Evolutionary conservation across 2,113 vertebrate species (phyloP), one percentile per base, ranked within the genome.

Genomic region (Toxotes jaculatrix): DNA sequence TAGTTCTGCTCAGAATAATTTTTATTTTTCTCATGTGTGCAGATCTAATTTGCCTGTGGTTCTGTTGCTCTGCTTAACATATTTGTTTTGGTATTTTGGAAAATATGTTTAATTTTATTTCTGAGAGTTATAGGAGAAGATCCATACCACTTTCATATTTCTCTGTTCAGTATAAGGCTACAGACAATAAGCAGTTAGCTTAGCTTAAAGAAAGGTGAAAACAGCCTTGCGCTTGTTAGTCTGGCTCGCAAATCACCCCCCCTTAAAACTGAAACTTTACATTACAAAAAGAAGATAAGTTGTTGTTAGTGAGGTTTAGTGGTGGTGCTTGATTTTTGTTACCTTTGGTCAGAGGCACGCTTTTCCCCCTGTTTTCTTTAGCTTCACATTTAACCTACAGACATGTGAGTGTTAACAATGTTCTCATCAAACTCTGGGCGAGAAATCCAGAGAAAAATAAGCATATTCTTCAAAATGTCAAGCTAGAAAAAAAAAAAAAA

Each of bases 1-100:
- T 21, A 65, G 36, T 17, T 74, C 23, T 64, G n/a, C 47, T 27
- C 23, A 56, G 47, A 68, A 62, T 60, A 55, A 56, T 27, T 53
- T 32, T 31, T 56, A 13, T 34, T 12, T 45, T 31, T 27, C 13
- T 83, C 19, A 14, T 27, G 4, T 40, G 13, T 59, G 16, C 13
- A 66, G 51, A 45, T 69, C 3, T 27, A 19, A 27, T 56, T 19
- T 19, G 11, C 56, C n/a, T 57, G 13, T 3, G 32, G 38, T 40
- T 7, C 31, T 59, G 12, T 43, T 45, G 0, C n/a, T 42, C 14
- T 31, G 4, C 38, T 74, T 66, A 17, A 47, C 23, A 4, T 45
- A 66, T 32, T 47, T 19, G 36, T 71, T 31, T 4, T 49, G 45
- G 5, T 34, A 16, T 64, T 63, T 49, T 27, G 42, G n/a, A 21